phyloP scores from a whole-genome alignment of 2,797 vertebrate genomes.

The Siniperca obscura region DNA sequence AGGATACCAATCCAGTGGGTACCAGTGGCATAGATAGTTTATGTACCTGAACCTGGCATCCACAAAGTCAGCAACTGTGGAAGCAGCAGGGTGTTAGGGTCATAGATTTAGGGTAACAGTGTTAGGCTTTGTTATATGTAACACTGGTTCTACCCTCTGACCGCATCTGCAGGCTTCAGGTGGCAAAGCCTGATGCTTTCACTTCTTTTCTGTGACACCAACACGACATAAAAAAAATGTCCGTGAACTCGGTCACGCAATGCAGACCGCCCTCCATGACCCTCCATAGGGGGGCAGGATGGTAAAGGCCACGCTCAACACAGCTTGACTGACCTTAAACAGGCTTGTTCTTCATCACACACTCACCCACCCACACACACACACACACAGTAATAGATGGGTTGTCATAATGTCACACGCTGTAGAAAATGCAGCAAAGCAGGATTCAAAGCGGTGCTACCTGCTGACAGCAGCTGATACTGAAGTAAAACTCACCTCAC shows the following conservation, averaged over 20 bases:
- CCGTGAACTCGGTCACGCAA: constrained; percentile 64
- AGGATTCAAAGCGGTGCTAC: constrained; percentile 55
- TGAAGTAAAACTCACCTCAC: constrained; percentile 58
- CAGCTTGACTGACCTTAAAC: constrained; percentile 73
- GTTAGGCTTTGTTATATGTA: constrained; percentile 11
- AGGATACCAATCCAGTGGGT: background rate
- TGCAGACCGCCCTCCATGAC: constrained; percentile 49
- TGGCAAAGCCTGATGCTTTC: constrained; percentile 34
- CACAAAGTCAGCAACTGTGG: constrained; percentile 17
- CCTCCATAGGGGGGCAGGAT: constrained; percentile 51
- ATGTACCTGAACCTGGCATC: constrained; percentile 26
- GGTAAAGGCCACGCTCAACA: constrained; percentile 67
- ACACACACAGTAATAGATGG: constrained; percentile 42
- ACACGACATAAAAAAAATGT: constrained; percentile 46
- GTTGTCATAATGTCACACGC: constrained; percentile 51
- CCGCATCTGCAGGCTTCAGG: constrained; percentile 44
- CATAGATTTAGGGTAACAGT: constrained; percentile 27
- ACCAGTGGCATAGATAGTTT: constrained; percentile 24
- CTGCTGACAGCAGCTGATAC: constrained; percentile 75
- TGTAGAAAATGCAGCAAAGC: constrained; percentile 52
- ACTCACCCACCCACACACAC: constrained; percentile 30
- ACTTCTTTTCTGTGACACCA: constrained; percentile 46
- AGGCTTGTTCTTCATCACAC: constrained; percentile 33
- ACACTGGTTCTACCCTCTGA: constrained; percentile 35
- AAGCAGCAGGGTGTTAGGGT: constrained; percentile 14